These are phyloP conservation scores for Xyrauchen texanus DNA, from an alignment of 2,113 vertebrate genomes.

Conservation along the genomic window DNA sequence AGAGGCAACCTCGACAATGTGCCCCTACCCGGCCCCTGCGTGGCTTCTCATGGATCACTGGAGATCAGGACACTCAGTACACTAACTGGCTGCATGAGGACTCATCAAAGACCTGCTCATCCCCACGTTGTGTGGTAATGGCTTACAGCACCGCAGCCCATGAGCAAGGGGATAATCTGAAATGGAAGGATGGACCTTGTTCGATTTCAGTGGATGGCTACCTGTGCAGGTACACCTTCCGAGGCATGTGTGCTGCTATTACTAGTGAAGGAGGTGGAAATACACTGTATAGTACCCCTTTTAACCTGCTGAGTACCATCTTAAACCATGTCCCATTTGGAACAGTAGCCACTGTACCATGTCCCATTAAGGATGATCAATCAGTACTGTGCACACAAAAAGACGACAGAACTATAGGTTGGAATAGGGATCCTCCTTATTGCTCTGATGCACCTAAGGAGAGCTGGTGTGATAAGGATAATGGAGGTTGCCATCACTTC, in stretches of 20 bases:
- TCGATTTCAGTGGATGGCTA: constrained; percentile 80
- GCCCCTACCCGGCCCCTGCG: constrained; percentile 69
- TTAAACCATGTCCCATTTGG: constrained; percentile 79
- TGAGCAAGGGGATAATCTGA: constrained; percentile 67
- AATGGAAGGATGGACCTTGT: constrained; percentile 83
- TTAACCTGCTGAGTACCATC: constrained; percentile 71
- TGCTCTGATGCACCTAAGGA: constrained; percentile 61
- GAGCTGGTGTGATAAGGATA: constrained; percentile 70
- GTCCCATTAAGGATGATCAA: constrained; percentile 62
- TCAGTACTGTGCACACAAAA: constrained; percentile 69
- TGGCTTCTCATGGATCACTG: constrained; percentile 86
- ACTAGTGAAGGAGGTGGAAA: constrained; percentile 67
- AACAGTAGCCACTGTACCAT: constrained; percentile 76
- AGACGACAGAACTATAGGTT: constrained; percentile 73
- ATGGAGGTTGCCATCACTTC: constrained; percentile 78
- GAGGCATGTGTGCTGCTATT: constrained; percentile 79
- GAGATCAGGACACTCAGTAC: constrained; percentile 84
- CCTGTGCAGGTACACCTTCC: constrained; percentile 81
- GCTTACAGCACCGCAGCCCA: constrained; percentile 59
- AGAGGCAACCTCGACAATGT: constrained; percentile 85
- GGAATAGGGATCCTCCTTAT: constrained; percentile 75
- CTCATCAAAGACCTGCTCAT: constrained; percentile 60
- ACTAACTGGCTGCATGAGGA: constrained; percentile 83
- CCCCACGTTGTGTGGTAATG: constrained; percentile 77
- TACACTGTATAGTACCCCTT: constrained; percentile 77